Percentiles rank a stretch among this genome's conserved stretches.
phyloP scores from a whole-genome alignment of 1,140 invertebrate species.

The Proales similis region DNA sequence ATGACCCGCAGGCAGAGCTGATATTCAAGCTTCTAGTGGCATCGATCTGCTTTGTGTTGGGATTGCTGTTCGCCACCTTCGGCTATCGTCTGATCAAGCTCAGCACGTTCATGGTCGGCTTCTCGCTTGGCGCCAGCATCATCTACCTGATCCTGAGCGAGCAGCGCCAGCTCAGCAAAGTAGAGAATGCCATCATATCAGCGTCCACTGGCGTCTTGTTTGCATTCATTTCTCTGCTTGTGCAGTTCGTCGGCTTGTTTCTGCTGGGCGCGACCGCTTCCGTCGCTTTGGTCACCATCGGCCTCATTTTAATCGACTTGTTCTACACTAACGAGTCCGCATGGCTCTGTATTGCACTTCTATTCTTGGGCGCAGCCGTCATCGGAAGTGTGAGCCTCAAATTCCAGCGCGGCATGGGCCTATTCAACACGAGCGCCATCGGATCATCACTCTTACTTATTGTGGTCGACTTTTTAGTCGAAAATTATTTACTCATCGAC shows the following conservation, averaged over 20 bases:
- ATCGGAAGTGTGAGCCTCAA: conserved; percentile 6
- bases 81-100: conserved; percentile 30
- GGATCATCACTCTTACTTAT: conserved; percentile 13
- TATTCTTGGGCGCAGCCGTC: conserved; percentile 21
- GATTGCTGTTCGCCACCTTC: conserved; percentile 17
- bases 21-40: conserved; percentile 29
- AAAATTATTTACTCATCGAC: conserved; percentile 31
- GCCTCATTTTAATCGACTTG: conserved; percentile 25
- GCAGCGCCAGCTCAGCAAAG: conserved; percentile 21
- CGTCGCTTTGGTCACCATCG: conserved; percentile 3
- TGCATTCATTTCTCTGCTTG: conserved; percentile 15
- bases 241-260: conserved; percentile 31
- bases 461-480: conserved; percentile 31
- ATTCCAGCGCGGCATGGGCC: conserved; percentile 5
- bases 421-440: conserved; percentile 24
- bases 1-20: no score
- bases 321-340: conserved; percentile 34
- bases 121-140: conserved; percentile 30
- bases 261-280: conserved; percentile 19
- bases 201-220: conserved; percentile 33
- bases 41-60: conserved; percentile 4
- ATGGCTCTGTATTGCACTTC: conserved; percentile 22
- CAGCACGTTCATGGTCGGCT: conserved; percentile 22
- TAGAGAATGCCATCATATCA: conserved; percentile 36
- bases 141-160: conserved; percentile 34